Percentiles rank a stretch among this genome's conserved stretches.
phyloP scores from a whole-genome alignment of 2,113 vertebrate species.

The Copsychus sechellarum region DNA sequence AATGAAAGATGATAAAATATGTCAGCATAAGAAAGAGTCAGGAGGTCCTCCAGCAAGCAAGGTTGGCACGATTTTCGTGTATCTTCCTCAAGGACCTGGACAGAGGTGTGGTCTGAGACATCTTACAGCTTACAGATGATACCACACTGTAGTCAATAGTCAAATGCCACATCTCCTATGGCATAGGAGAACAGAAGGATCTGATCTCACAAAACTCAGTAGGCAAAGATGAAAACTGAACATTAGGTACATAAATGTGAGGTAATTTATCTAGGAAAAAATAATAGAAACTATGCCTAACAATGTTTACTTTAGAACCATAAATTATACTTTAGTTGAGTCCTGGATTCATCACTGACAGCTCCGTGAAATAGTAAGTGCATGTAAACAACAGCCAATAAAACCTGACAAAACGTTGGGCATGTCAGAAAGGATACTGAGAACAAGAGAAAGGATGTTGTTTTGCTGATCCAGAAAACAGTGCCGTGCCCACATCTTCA shows the following conservation, averaged over 20 bases:
- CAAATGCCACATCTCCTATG: not conserved
- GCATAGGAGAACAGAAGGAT: not conserved
- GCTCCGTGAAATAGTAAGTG: not conserved
- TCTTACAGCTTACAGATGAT: not conserved
- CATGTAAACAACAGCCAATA: not conserved
- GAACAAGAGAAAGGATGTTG: not conserved
- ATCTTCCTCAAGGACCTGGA: not conserved
- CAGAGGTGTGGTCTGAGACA: not conserved
- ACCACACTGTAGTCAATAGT: not conserved
- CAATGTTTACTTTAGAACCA: not conserved
- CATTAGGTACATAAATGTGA: not conserved
- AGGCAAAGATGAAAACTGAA: not conserved
- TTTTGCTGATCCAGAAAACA: not conserved
- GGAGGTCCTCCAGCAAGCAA: not conserved
- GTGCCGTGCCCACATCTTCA: not conserved
- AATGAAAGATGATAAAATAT: not conserved
- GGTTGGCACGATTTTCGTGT: not conserved
- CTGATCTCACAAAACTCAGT: not conserved
- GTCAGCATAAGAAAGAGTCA: not conserved
- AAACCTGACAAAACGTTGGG: not conserved
- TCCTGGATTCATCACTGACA: not conserved
- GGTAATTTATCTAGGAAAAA: not conserved
- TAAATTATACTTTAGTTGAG: not conserved
- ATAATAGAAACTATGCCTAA: not conserved
- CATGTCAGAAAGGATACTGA: not conserved